Conservation (phyloP, 2,888 invertebrate species). For the Microplitis deprimator region DNA sequence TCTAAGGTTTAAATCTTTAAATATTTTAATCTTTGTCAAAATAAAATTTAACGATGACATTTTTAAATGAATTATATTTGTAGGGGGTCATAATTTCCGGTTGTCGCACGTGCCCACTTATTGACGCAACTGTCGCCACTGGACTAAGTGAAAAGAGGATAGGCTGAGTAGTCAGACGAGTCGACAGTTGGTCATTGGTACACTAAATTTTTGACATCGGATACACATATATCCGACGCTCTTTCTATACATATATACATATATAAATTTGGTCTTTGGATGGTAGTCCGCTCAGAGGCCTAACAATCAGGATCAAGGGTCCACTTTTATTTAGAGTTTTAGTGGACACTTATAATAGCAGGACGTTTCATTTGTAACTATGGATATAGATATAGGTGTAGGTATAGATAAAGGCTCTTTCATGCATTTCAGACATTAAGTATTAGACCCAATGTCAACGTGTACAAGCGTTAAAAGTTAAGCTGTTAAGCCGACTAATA, state of each 20-base stretch:
- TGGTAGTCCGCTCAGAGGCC: too few relatives aligned
- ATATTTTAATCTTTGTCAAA: too few relatives aligned
- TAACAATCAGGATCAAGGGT: not conserved
- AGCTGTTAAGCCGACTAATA: not conserved
- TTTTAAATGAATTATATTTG: not conserved
- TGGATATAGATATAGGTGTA: too few relatives aligned
- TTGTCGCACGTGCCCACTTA: slow-evolving; percentile 1
- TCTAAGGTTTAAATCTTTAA: too few relatives aligned
- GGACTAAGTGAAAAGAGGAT: not conserved
- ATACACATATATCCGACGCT: not conserved
- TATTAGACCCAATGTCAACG: not conserved
- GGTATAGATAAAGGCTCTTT: not conserved
- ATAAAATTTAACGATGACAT: not conserved
- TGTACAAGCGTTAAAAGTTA: not conserved
- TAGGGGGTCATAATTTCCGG: not conserved
- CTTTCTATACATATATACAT: not conserved
- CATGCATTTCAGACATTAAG: not conserved
- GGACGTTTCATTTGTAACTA: not conserved
- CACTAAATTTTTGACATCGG: not conserved
- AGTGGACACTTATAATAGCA: not conserved
- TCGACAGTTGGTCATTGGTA: slow-evolving; percentile 1
- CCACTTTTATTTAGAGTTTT: not conserved
- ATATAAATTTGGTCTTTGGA: too few relatives aligned
- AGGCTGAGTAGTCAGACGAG: not conserved
- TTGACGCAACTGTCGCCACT: not conserved